These are phyloP conservation scores for Bujurquina vittata DNA, from an alignment of 2,113 vertebrate genomes.

Conservation along the genomic window DNA sequence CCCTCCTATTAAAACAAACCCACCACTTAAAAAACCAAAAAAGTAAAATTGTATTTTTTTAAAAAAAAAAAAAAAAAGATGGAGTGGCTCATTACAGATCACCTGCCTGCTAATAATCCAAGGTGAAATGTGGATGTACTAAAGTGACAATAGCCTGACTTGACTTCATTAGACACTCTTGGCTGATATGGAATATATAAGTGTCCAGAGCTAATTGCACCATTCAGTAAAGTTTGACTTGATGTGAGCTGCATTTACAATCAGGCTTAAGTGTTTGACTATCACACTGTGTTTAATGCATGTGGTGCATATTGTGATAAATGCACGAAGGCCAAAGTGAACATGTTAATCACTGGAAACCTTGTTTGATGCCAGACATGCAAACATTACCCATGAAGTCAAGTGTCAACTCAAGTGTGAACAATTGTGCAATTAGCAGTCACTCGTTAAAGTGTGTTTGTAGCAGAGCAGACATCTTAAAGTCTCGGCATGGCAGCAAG, in stretches of 20 bases:
- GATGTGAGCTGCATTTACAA: background rate
- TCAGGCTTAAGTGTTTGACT: background rate
- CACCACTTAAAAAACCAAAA: too few relatives aligned
- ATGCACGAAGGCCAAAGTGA: background rate
- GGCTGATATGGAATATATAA: conserved; percentile 35
- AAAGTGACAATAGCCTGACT: conserved; percentile 5
- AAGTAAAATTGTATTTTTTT: too few relatives aligned
- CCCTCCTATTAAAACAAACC: too few relatives aligned
- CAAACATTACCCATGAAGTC: conserved; percentile 21
- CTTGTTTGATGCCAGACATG: conserved; percentile 6
- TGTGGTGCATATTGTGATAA: background rate
- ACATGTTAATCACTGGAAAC: conserved; percentile 21
- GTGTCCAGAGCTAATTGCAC: conserved; percentile 48
- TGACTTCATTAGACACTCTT: conserved; percentile 11
- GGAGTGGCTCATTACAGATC: background rate
- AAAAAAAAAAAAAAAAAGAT: background rate
- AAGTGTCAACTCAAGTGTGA: conserved; percentile 28
- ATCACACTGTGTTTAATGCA: background rate
- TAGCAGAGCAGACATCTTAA: conserved; percentile 16
- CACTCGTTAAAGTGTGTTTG: background rate
- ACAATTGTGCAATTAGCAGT: conserved; percentile 23
- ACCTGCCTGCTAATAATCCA: background rate
- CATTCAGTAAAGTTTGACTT: background rate
- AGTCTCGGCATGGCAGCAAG: background rate
- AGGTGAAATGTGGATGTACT: background rate